phyloP scores from a whole-genome alignment of 2,113 vertebrate species.

The Lipophrys pholis region DNA sequence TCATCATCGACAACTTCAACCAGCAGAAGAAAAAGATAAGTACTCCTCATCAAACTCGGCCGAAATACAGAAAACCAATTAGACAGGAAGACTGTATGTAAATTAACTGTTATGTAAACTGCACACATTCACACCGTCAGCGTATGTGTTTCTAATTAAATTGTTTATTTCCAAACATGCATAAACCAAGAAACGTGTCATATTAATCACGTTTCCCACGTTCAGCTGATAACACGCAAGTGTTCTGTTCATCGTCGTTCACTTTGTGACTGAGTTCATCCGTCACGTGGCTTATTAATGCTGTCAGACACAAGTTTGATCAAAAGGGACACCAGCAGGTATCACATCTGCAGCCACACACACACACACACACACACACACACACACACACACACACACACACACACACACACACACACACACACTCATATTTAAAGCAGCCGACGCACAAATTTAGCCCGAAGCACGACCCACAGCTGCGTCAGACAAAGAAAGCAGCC shows the following conservation, averaged over 20 bases:
- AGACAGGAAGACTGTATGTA: too few species aligned
- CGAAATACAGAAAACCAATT: too few species aligned
- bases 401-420: neutral
- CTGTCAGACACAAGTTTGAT: slow-evolving; percentile 4
- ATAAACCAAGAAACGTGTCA: too few species aligned
- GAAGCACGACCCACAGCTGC: slow-evolving; percentile 13
- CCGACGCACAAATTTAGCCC: neutral
- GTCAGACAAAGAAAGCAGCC: slow-evolving; percentile 13
- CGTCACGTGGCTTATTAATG: neutral
- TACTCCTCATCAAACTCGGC: slow-evolving; percentile 69
- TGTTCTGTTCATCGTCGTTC: too few species aligned
- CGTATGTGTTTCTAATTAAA: too few species aligned
- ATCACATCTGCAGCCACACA: neutral
- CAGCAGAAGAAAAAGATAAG: slow-evolving; percentile 99
- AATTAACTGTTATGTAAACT: too few species aligned
- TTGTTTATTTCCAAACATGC: too few species aligned
- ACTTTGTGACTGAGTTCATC: too few species aligned
- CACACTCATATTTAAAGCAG: neutral
- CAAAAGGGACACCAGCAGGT: slow-evolving; percentile 6
- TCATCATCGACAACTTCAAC: slow-evolving; percentile 99
- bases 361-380: too few species aligned
- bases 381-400: too few species aligned
- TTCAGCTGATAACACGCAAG: neutral
- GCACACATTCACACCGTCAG: too few species aligned
- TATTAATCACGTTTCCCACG: too few species aligned